Evolutionary conservation across 1,140 invertebrate genomes (phyloP).

Genomic region (Nasonia longicornis): DNA sequence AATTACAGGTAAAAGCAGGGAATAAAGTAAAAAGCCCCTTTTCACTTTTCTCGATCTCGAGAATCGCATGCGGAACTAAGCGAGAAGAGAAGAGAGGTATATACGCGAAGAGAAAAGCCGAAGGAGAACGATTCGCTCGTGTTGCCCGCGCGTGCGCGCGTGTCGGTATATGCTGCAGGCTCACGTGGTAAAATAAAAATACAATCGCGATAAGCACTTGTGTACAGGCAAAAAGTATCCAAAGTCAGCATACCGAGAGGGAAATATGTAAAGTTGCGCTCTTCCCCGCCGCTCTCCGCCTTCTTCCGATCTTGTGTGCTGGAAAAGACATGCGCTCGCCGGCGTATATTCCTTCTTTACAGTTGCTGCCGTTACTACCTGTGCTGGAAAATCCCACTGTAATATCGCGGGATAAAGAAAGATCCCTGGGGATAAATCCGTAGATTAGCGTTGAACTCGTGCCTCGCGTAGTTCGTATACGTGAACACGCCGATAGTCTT

Average conservation of each 20-base stretch:
- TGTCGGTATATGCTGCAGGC: not conserved
- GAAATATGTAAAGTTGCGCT: constrained; percentile 26
- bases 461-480: not conserved
- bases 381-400: constrained; percentile 47
- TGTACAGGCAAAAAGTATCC: not conserved
- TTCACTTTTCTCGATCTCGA: not conserved
- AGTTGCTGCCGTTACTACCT: not conserved
- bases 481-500: constrained; percentile 12
- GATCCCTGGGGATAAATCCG: constrained; percentile 50
- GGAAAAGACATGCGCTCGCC: not conserved
- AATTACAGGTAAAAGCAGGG: not conserved
- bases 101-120: not conserved
- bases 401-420: constrained; percentile 54
- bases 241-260: constrained; percentile 10
- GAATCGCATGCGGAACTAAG: not conserved
- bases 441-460: constrained; percentile 52
- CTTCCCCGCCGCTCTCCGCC: not conserved
- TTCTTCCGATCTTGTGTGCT: not conserved
- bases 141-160: not conserved
- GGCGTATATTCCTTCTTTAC: not conserved
- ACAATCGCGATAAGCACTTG: constrained; percentile 14
- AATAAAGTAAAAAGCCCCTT: not conserved
- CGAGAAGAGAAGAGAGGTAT: constrained; percentile 1
- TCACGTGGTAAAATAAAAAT: constrained; percentile 11
- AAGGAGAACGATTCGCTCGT: not conserved